Base-by-base conservation (phyloP, 2,797 vertebrate species). In the Chiloscyllium punctatum region DNA sequence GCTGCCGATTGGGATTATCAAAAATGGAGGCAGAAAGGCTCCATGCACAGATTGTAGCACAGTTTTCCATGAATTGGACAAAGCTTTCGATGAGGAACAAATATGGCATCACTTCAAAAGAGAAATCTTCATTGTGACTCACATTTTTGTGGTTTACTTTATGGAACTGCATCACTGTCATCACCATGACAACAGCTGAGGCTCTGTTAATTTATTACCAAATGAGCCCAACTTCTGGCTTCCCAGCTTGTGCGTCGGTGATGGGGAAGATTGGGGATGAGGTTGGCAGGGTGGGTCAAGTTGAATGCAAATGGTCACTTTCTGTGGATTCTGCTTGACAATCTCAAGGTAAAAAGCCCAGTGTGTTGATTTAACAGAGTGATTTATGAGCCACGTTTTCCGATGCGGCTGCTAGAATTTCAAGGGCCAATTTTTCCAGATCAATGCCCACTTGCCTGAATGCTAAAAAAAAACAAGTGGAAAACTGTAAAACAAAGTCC, bases 1-100 rank as follows among this genome's bases (percentile, higher is more conserved):
- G 37, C 37, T 95, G 71, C 33, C 71, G 77, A 69, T 69, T 92
- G 69, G 48, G 94, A 95, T 33, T 74, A 53, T 95, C 94, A 77
- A 92, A 92, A n/a, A 92, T 69, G 90, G 66, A 69, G 23, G 71
- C 69, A 74, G 33, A 94, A 74, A 53, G 42, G 42, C n/a, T 92
- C 42, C 21, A 74, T 57, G 71, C 42, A 66, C 51, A 77, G 42
- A 74, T 7, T 74, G 11, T 48, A 95, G 94, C 88, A n/a, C 77
- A 82, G 74, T 25, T 84, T 48, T 84, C 37, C 42, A 48, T 27
- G 21, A 53, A 72, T 72, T 74, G 30, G 48, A 95, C 48, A 74
- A 72, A 72, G 4, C 42, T 94, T 94, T 21, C 13, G 27, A 72
- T 48, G 30, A 71, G 72, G 71, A 48, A 6, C 27, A 74, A 53